Evolutionary conservation across 2,113 vertebrate species (phyloP).

Genomic region (Gallinago undulata): DNA sequence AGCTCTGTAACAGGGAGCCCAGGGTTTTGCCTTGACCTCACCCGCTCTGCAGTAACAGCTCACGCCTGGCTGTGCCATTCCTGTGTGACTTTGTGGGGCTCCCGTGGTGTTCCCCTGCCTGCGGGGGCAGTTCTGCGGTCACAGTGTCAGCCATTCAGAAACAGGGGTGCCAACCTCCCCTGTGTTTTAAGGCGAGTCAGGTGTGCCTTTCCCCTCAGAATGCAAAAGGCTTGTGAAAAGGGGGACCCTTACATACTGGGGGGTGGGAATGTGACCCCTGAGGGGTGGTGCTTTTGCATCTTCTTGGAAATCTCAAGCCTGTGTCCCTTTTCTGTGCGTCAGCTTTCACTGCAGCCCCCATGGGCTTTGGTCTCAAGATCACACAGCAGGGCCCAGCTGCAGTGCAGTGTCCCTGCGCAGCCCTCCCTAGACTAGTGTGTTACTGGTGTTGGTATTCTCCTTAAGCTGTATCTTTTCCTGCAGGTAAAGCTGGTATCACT

Average conservation of each 20-base stretch:
- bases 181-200: neutral
- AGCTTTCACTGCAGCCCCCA: neutral
- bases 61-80: neutral
- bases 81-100: neutral
- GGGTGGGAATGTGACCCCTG: neutral
- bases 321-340: neutral
- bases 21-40: neutral
- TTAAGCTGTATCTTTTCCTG: neutral
- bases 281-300: neutral
- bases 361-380: neutral
- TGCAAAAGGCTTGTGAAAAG: neutral
- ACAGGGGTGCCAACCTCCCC: neutral
- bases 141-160: neutral
- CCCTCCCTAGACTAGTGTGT: neutral
- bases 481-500: neutral
- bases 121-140: neutral
- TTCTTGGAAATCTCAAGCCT: neutral
- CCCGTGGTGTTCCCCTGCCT: neutral
- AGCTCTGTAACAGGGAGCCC: neutral
- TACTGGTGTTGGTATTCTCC: neutral
- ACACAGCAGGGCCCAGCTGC: neutral
- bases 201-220: neutral
- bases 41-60: neutral
- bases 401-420: neutral
- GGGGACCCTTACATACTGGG: rapidly evolving